A percentile compares a stretch with the other conserved stretches of the same genome.
Conservation (phyloP, 2,888 invertebrate species). For the Cryptocephalus primarius region DNA sequence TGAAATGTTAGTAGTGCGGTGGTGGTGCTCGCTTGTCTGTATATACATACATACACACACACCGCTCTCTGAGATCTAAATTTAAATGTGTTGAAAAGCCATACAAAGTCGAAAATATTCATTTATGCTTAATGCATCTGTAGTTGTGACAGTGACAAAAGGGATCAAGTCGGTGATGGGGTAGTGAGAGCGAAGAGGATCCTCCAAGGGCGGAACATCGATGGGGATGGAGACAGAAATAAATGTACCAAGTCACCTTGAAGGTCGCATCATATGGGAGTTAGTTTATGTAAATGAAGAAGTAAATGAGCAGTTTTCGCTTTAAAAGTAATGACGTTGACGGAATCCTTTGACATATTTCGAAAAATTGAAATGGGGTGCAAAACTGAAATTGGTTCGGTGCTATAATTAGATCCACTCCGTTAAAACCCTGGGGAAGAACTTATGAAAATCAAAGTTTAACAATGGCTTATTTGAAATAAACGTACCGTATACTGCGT, state of each 20-base stretch:
- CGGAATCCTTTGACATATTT: too few species aligned
- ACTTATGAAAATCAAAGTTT: too few species aligned
- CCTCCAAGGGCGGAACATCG: neutral
- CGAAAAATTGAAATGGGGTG: too few species aligned
- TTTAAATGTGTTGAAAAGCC: constrained; percentile 21
- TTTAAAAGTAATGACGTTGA: neutral
- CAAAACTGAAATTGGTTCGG: too few species aligned
- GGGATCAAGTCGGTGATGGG: constrained; percentile 16
- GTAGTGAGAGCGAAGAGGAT: constrained; percentile 2
- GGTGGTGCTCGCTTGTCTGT: constrained; percentile 1
- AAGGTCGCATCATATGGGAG: too few species aligned
- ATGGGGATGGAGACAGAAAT: neutral
- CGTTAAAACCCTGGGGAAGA: too few species aligned
- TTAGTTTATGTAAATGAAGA: too few species aligned
- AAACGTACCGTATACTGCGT: too few species aligned
- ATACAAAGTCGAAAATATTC: constrained; percentile 20
- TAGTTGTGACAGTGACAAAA: constrained; percentile 27
- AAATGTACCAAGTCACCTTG: neutral
- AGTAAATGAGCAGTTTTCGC: neutral
- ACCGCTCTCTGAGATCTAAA: constrained; percentile 8
- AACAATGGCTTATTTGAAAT: too few species aligned
- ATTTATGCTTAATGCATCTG: constrained; percentile 23
- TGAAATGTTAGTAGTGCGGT: neutral
- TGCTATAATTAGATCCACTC: too few species aligned
- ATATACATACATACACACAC: too few species aligned